phyloP scores from a whole-genome alignment of 1,140 invertebrate genomes.

The Heliconius hermathena region DNA sequence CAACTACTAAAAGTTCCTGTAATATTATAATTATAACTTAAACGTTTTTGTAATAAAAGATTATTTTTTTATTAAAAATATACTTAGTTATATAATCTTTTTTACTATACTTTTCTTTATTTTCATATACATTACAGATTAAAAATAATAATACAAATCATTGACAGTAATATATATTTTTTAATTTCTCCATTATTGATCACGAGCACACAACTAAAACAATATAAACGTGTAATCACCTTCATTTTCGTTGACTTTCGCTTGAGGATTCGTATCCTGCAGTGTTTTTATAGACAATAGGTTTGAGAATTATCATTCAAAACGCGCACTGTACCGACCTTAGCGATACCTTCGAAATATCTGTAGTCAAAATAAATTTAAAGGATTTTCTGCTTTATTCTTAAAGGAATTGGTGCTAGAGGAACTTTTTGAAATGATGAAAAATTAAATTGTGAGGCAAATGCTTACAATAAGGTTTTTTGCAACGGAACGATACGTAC shows the following conservation, averaged over 20 bases:
- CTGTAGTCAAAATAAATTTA: background rate
- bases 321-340: constrained; percentile 60
- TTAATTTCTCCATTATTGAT: background rate
- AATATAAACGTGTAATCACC: constrained; percentile 72
- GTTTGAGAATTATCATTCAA: constrained; percentile 57
- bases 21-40: background rate
- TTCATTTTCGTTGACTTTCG: constrained; percentile 76
- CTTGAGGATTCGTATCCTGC: constrained; percentile 46
- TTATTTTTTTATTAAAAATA: background rate
- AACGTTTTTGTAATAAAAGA: too few relatives aligned
- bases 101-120: too few relatives aligned
- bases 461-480: constrained; percentile 26
- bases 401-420: background rate
- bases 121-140: background rate
- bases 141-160: constrained; percentile 8
- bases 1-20: constrained; percentile 56
- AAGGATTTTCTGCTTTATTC: constrained; percentile 20
- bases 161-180: background rate
- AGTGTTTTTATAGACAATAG: constrained; percentile 75
- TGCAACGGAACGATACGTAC: background rate
- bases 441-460: constrained; percentile 7
- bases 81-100: background rate
- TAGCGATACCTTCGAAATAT: constrained; percentile 38
- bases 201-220: constrained; percentile 32
- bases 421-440: background rate